Conservation (phyloP, 2,113 vertebrate species). For the Callithrix jacchus region DNA sequence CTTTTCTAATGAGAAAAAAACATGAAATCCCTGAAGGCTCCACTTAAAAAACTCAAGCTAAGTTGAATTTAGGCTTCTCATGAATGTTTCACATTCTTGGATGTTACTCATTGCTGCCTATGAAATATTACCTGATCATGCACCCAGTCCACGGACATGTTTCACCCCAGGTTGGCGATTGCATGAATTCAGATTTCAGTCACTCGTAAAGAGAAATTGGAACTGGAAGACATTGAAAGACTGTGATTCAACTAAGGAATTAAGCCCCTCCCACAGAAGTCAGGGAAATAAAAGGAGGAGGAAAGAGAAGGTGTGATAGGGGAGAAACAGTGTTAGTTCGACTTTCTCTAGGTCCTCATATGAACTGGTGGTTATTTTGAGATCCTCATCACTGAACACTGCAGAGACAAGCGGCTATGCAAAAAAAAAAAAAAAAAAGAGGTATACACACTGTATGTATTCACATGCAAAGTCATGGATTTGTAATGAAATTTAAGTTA, state of each 20-base stretch:
- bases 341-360: slow-evolving; percentile 43
- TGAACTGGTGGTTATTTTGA: slow-evolving; percentile 55
- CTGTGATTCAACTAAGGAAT: slow-evolving; percentile 34
- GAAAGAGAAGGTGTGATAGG: slow-evolving; percentile 1
- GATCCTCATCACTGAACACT: not conserved
- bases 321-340: slow-evolving; percentile 35
- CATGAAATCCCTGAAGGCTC: not conserved
- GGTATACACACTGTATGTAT: not conserved
- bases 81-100: slow-evolving; percentile 41
- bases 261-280: slow-evolving; percentile 38
- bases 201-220: slow-evolving; percentile 31
- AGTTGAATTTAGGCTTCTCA: not conserved
- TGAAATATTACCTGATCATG: slow-evolving; percentile 54
- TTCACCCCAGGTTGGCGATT: slow-evolving; percentile 9
- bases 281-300: slow-evolving; percentile 28
- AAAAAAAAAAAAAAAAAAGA: slow-evolving; percentile 28
- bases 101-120: not conserved
- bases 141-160: not conserved
- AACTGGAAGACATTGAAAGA: slow-evolving; percentile 53
- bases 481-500: slow-evolving; percentile 33
- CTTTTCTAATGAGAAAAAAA: slow-evolving; percentile 37
- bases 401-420: not conserved
- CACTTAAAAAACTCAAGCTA: slow-evolving; percentile 44
- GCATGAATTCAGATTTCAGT: slow-evolving; percentile 50
- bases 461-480: not conserved